These are phyloP conservation scores for Drosophila subsilvestris DNA, from an alignment of 2,888 invertebrate genomes.

Conservation along the genomic window DNA sequence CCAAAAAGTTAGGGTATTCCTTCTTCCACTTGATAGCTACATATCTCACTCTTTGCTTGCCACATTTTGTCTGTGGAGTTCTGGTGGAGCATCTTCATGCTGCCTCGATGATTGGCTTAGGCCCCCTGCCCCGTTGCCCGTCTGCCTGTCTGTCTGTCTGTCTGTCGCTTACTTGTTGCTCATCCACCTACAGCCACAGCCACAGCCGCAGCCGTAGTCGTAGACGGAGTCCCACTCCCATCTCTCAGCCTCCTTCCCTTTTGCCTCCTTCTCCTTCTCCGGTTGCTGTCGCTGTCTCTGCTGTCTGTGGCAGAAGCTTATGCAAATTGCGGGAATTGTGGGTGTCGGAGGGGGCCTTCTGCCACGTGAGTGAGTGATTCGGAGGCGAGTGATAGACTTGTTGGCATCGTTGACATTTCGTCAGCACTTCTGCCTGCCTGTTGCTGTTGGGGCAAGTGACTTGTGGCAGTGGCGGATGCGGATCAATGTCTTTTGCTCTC, in stretches of 20 bases:
- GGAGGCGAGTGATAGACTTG: slow-evolving; percentile 66
- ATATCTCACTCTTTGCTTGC: background rate
- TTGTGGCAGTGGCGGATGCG: slow-evolving; percentile 4
- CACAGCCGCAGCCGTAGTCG: background rate
- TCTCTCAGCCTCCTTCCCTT: slow-evolving; percentile 17
- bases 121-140: background rate
- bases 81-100: slow-evolving; percentile 57
- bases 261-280: background rate
- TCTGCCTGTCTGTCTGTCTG: slow-evolving; percentile 20
- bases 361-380: slow-evolving; percentile 44
- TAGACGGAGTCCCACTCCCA: slow-evolving; percentile 12
- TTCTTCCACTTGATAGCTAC: background rate
- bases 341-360: slow-evolving; percentile 58
- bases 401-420: slow-evolving; percentile 77
- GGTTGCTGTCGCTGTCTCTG: slow-evolving; percentile 14
- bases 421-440: slow-evolving; percentile 67
- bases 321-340: slow-evolving; percentile 76
- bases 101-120: slow-evolving; percentile 46
- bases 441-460: slow-evolving; percentile 11
- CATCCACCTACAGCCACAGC: slow-evolving; percentile 34
- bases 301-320: slow-evolving; percentile 61
- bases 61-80: slow-evolving; percentile 51
- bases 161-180: slow-evolving; percentile 52
- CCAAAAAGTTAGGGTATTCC: slow-evolving; percentile 4
- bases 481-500: background rate